Conservation (phyloP, 2,888 invertebrate species). For the Apamea sordens region DNA sequence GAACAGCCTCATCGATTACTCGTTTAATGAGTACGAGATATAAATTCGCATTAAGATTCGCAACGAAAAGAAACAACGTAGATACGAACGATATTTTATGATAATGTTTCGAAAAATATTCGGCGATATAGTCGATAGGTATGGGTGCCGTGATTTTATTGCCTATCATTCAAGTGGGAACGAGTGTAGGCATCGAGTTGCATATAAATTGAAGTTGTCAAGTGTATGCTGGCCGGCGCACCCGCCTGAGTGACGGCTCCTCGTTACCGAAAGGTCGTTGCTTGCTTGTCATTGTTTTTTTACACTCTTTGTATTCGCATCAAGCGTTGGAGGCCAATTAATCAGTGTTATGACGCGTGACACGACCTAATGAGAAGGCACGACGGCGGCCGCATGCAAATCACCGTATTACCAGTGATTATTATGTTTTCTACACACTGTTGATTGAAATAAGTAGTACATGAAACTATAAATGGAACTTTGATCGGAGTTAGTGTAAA, state of each 20-base stretch:
- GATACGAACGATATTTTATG: constrained; percentile 47
- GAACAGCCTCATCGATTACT: constrained; percentile 69
- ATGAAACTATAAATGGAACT: constrained; percentile 4
- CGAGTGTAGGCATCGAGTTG: constrained; percentile 76
- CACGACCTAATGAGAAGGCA: constrained; percentile 82
- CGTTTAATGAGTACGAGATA: constrained; percentile 71
- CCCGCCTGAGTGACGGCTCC: constrained; percentile 82
- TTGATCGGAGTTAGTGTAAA: constrained; percentile 10
- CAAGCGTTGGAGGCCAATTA: constrained; percentile 83
- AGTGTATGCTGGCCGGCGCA: constrained; percentile 68
- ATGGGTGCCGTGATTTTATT: constrained; percentile 72
- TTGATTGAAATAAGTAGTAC: constrained; percentile 51
- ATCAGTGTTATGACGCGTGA: constrained; percentile 88
- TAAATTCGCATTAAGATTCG: constrained; percentile 61
- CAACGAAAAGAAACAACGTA: constrained; percentile 47
- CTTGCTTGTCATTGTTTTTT: constrained; percentile 79
- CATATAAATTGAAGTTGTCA: constrained; percentile 86
- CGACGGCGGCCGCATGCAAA: constrained; percentile 72
- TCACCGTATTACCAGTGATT: constrained; percentile 63
- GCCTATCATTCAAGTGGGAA: constrained; percentile 72
- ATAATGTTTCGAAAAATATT: constrained; percentile 57
- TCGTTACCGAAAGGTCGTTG: constrained; percentile 87
- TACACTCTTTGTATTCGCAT: constrained; percentile 74
- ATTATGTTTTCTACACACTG: constrained; percentile 52
- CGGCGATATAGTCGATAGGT: constrained; percentile 64